Conservation (phyloP, 1,140 invertebrate species). For the Drosophila nebulosa region DNA sequence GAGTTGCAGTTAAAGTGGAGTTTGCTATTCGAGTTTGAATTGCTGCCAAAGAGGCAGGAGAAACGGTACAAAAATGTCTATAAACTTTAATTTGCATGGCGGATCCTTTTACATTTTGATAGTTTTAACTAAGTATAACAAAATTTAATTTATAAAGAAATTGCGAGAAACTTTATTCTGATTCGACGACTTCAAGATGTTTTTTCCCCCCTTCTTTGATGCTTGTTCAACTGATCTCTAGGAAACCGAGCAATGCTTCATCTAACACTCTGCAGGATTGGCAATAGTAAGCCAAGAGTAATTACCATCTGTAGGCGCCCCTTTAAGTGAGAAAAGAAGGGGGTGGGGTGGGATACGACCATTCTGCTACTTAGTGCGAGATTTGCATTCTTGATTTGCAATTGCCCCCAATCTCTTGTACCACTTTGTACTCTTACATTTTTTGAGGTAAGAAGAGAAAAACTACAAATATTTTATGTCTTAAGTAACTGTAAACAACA, state of each 20-base stretch:
- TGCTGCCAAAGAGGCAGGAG: neutral
- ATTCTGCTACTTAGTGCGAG: neutral
- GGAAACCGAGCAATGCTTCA: too few species aligned
- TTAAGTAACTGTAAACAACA: constrained; percentile 64
- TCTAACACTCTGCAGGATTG: too few species aligned
- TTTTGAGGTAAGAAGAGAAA: neutral
- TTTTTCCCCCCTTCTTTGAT: too few species aligned
- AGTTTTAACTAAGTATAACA: neutral
- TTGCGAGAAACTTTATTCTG: too few species aligned
- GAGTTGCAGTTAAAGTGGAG: neutral
- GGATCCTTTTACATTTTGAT: neutral
- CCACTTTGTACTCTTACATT: neutral
- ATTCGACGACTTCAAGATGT: too few species aligned
- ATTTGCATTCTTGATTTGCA: neutral
- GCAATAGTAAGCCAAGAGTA: too few species aligned
- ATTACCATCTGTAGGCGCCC: too few species aligned
- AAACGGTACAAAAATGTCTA: neutral
- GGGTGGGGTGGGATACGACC: neutral
- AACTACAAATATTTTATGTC: constrained; percentile 55
- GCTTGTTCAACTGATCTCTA: too few species aligned
- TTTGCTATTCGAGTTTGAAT: constrained; percentile 10
- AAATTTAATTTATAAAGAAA: neutral
- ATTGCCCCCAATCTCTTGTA: neutral
- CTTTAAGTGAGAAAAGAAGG: too few species aligned
- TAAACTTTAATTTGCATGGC: neutral